Evolutionary conservation across 2,113 vertebrate species (phyloP), one percentile per base, ranked within the genome.

Genomic region (Madoqua kirkii): DNA sequence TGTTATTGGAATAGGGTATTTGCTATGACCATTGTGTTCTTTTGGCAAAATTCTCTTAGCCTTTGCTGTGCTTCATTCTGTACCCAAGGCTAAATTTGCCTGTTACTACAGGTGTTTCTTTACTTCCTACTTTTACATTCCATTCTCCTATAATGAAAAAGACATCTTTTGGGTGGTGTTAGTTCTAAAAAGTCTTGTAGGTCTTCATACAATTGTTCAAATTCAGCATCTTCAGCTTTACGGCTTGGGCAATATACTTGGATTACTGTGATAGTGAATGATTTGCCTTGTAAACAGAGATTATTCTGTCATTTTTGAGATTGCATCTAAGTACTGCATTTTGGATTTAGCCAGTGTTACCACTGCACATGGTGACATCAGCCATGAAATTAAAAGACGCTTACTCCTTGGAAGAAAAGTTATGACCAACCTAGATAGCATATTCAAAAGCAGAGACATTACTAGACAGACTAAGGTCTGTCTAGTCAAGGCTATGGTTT

Each of bases 81-180:
- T 67, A 67, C 33, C 62, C 62, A n/a, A 67, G 33, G 62, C 15
- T 16, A 67, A 67, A 67, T 67, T 67, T 67, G 15, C 62, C 62
- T 67, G 31, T 67, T 67, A 67, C 7, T 67, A 3, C 33, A 67
- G 3, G 62, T 67, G 33, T n/a, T 67, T 67, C 62, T n/a, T 67
- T 33, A n/a, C 16, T 67, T n/a, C 62, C 33, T 67, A n/a, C 33
- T 67, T n/a, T 67, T 67, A 33, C 33, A 67, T 67, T n/a, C 2
- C 16, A n/a, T 16, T n/a, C 33, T 7, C 7, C 7, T n/a, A n/a
- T n/a, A 67, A 19, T 19, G 62, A 67, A n/a, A 67, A 67, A 7
- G 16, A 19, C 33, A n/a, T n/a, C 3, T 19, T 17, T 17, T 64
- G 0, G 0, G 1, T 3, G 33, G 16, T n/a, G 33, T 67, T n/a